Percentiles rank a stretch among this genome's conserved stretches.
These are phyloP conservation scores for Tipula helvola DNA, from an alignment of 2,888 invertebrate species.

Conservation along the genomic window DNA sequence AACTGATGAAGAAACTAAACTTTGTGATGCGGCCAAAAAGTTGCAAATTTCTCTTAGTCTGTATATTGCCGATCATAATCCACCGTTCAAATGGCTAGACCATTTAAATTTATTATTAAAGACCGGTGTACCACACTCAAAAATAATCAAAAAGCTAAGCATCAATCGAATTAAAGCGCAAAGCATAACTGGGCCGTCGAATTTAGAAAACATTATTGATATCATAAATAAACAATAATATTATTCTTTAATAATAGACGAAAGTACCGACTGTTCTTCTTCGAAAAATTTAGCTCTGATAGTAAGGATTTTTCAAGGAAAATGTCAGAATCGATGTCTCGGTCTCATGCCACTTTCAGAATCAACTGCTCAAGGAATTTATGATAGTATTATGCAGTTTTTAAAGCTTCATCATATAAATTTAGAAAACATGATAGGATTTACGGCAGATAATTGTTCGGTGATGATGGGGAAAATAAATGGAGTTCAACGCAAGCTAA, in stretches of 20 bases:
- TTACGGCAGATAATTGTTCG: neutral
- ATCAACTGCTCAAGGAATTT: neutral
- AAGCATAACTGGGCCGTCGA: conserved; percentile 12
- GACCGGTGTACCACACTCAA: neutral
- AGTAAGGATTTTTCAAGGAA: conserved; percentile 11
- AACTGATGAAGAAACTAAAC: neutral
- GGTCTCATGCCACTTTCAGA: neutral
- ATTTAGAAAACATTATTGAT: neutral
- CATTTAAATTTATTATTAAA: neutral
- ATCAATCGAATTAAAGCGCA: neutral
- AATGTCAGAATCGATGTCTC: neutral
- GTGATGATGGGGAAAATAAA: neutral
- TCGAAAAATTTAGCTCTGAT: conserved; percentile 13
- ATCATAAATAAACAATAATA: conserved; percentile 12
- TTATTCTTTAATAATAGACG: conserved; percentile 14
- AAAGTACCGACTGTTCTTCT: conserved; percentile 13
- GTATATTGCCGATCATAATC: neutral
- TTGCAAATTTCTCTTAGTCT: neutral
- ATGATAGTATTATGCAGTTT: neutral
- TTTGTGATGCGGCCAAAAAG: neutral
- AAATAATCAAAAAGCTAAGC: neutral
- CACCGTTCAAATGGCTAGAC: neutral
- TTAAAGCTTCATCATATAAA: neutral
- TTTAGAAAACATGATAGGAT: neutral
- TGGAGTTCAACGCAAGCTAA: neutral